Percentiles rank a stretch among this genome's conserved stretches.
phyloP scores from a whole-genome alignment of 2,888 invertebrate genomes.

The Ichneumoninae sp. region DNA sequence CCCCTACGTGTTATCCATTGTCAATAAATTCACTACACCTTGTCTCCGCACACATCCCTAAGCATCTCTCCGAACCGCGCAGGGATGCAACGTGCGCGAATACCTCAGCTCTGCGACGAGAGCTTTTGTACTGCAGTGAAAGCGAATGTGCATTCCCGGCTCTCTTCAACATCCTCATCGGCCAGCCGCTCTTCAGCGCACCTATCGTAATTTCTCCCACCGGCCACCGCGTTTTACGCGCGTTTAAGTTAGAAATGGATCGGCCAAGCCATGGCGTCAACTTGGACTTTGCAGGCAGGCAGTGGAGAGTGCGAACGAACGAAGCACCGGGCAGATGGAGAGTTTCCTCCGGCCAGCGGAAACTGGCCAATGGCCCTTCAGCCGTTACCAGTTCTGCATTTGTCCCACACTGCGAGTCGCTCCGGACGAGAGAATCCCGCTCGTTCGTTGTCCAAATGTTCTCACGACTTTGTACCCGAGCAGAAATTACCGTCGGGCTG shows the following conservation, averaged over 20 bases:
- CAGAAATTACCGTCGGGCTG: no score
- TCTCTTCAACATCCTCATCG: slow-evolving; percentile 25
- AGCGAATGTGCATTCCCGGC: slow-evolving; percentile 41
- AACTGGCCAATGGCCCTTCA: slow-evolving; percentile 71
- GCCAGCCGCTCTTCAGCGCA: slow-evolving; percentile 36
- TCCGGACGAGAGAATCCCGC: not conserved
- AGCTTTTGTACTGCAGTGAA: slow-evolving; percentile 41
- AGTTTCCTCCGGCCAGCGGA: slow-evolving; percentile 66
- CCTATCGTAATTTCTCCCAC: slow-evolving; percentile 62
- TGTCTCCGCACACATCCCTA: slow-evolving; percentile 1
- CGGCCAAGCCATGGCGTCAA: slow-evolving; percentile 71
- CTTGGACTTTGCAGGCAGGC: slow-evolving; percentile 67
- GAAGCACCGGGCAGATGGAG: slow-evolving; percentile 57
- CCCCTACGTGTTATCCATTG: no score
- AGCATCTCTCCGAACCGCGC: not conserved
- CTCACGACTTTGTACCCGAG: not conserved
- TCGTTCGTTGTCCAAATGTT: slow-evolving; percentile 21
- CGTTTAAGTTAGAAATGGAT: slow-evolving; percentile 84
- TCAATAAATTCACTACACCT: no score
- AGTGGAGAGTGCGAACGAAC: slow-evolving; percentile 51
- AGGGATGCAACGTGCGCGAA: not conserved
- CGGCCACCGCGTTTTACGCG: slow-evolving; percentile 80
- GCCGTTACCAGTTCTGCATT: slow-evolving; percentile 48
- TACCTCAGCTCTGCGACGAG: slow-evolving; percentile 33
- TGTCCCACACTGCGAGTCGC: not conserved